Evolutionary conservation across 2,113 vertebrate genomes (phyloP), one percentile per base, ranked within the genome.

Genomic region (Salvator merianae): DNA sequence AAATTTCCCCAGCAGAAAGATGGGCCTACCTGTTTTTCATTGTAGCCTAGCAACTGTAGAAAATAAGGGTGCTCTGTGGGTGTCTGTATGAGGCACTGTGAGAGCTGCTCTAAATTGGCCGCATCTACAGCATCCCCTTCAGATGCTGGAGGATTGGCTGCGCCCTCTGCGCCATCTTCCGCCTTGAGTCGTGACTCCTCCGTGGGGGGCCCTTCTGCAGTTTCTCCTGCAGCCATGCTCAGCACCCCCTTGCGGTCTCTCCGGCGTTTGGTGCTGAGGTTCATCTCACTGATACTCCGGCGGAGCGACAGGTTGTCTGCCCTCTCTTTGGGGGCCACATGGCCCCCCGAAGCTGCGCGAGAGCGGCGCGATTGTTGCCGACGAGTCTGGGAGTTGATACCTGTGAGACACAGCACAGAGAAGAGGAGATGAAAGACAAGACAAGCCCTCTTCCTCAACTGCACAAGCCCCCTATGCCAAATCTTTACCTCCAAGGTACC

Each of bases 251-350:
- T 97, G 83, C 98, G 95, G 62, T 98, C 97, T 70, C 95, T 93
- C 28, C 98, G 96, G 38, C 97, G 96, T 7, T 97, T 94, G 16
- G 97, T 94, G 89, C 97, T 98, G 73, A 98, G 91, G 91, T 98
- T 98, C 95, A 98, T 98, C 89, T 99, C 98, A 1, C 98, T 98
- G 93, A 99, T 98, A 89, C 98, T 99, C 77, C 98, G 96, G 70
- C 97, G 94, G 86, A 98, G 95, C 1, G 95, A 96, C n/a, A 94
- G 70, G 66, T 94, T 96, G 88, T 98, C 98, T 0, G 96, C 94
- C 86, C 97, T 97, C 32, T 98, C 96, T 20, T 94, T 96, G 13
- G 95, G 88, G 87, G 95, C 81, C 68, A 96, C 89, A 0, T 96
- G 97, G 2, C 97, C 94, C 0, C 97, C 97, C 0, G 97, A 98